Percentiles rank a stretch among this genome's conserved stretches.
Conservation (phyloP, 2,797 vertebrate species). For the Leptodactylus fallax region DNA sequence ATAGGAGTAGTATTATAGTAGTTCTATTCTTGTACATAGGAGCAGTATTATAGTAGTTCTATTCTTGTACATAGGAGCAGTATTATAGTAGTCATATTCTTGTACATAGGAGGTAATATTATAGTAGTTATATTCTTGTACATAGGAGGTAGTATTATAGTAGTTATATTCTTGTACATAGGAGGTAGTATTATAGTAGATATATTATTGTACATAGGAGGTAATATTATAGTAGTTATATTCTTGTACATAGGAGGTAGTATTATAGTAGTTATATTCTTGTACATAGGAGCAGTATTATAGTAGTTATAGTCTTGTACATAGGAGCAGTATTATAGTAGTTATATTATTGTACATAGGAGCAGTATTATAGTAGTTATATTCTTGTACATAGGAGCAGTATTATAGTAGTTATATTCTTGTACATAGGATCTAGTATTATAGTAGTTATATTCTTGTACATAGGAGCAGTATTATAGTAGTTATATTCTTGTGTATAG, state of each 20-base stretch:
- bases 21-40: neutral
- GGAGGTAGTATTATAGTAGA: too few species aligned
- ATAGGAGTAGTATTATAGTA: neutral
- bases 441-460: constrained; percentile 14
- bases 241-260: neutral
- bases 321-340: constrained; percentile 7
- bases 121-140: too few species aligned
- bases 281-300: constrained; percentile 8
- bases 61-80: too few species aligned
- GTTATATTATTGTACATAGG: neutral
- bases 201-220: neutral
- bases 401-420: too few species aligned
- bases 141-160: too few species aligned
- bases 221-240: neutral
- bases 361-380: neutral
- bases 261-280: constrained; percentile 8
- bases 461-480: constrained; percentile 10
- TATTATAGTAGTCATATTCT: too few species aligned
- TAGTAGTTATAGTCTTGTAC: constrained; percentile 7
- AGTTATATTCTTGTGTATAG: neutral
- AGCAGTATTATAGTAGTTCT: too few species aligned
- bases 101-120: too few species aligned
- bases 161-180: too few species aligned
- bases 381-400: too few species aligned
- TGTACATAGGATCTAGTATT: neutral